A percentile compares a stretch with the other conserved stretches of the same genome.
Evolutionary conservation across 2,797 vertebrate species (phyloP).

Genomic region (Anabas testudineus): DNA sequence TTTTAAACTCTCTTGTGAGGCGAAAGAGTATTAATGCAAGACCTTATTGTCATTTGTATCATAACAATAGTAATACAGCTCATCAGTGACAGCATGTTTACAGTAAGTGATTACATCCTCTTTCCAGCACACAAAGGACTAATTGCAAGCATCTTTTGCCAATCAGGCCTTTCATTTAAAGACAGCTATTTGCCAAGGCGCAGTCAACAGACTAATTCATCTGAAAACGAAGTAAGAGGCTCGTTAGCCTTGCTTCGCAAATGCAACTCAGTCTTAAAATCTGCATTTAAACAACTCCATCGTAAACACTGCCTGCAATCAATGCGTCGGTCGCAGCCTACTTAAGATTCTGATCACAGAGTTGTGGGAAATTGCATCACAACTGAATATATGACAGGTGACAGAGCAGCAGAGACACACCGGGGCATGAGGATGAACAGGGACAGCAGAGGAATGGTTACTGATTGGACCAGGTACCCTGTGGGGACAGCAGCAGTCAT

Average conservation of each 20-base stretch:
- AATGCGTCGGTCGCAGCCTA: slow-evolving; percentile 23
- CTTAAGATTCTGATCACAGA: slow-evolving; percentile 55
- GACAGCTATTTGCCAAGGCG: slow-evolving; percentile 62
- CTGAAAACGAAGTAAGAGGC: slow-evolving; percentile 45
- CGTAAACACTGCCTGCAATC: slow-evolving; percentile 40
- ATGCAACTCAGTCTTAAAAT: slow-evolving; percentile 31
- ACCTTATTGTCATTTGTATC: slow-evolving; percentile 16
- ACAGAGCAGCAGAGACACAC: slow-evolving; percentile 28
- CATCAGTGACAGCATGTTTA: slow-evolving; percentile 30
- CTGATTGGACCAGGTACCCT: slow-evolving; percentile 47
- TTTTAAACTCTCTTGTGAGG: slow-evolving; percentile 36
- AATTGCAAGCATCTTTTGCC: slow-evolving; percentile 65
- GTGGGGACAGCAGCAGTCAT: slow-evolving; percentile 46
- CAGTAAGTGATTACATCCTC: slow-evolving; percentile 41
- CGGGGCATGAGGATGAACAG: slow-evolving; percentile 26
- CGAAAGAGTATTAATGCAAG: neutral
- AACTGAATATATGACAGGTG: slow-evolving; percentile 48
- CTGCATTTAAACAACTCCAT: slow-evolving; percentile 35
- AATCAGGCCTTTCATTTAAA: slow-evolving; percentile 64
- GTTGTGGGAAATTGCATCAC: slow-evolving; percentile 50
- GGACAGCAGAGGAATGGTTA: slow-evolving; percentile 30
- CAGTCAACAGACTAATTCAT: slow-evolving; percentile 60
- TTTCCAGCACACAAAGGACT: slow-evolving; percentile 41
- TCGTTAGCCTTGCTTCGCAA: slow-evolving; percentile 36
- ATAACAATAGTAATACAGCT: slow-evolving; percentile 33